Conservation (phyloP, 2,888 invertebrate genomes). For the Drosophila neoperkinsi region DNA sequence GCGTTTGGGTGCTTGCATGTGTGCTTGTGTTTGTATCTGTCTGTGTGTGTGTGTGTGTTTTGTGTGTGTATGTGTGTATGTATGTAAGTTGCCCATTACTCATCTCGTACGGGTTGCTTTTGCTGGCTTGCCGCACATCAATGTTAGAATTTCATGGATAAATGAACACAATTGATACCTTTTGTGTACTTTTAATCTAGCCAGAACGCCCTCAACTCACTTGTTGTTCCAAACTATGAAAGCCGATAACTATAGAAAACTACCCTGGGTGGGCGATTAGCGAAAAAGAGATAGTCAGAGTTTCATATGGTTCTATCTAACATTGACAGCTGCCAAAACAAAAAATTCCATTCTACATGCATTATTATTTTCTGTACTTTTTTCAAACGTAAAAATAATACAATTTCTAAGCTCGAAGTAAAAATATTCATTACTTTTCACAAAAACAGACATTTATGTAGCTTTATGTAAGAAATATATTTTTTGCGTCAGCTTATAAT, state of each 20-base stretch:
- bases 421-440: conserved; percentile 1
- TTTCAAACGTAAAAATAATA: conserved; percentile 13
- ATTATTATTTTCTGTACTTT: conserved; percentile 13
- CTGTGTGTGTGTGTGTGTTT: neutral
- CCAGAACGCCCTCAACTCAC: conserved; percentile 28
- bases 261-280: conserved; percentile 2
- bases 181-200: conserved; percentile 70
- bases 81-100: conserved; percentile 44
- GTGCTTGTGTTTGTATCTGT: neutral
- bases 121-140: conserved; percentile 51
- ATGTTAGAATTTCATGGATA: conserved; percentile 68
- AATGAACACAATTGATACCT: conserved; percentile 71
- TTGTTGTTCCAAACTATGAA: conserved; percentile 16
- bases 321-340: conserved; percentile 48
- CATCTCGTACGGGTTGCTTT: conserved; percentile 48
- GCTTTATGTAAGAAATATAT: neutral
- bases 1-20: conserved; percentile 2
- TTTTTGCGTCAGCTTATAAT: neutral
- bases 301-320: neutral
- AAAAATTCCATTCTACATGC: conserved; percentile 18
- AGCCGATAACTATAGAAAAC: conserved; percentile 12
- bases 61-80: neutral
- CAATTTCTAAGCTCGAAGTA: conserved; percentile 4
- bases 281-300: neutral
- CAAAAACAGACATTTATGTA: neutral